These are phyloP conservation scores for Sminthurides aquaticus DNA, from an alignment of 2,888 invertebrate genomes.

Conservation along the genomic window DNA sequence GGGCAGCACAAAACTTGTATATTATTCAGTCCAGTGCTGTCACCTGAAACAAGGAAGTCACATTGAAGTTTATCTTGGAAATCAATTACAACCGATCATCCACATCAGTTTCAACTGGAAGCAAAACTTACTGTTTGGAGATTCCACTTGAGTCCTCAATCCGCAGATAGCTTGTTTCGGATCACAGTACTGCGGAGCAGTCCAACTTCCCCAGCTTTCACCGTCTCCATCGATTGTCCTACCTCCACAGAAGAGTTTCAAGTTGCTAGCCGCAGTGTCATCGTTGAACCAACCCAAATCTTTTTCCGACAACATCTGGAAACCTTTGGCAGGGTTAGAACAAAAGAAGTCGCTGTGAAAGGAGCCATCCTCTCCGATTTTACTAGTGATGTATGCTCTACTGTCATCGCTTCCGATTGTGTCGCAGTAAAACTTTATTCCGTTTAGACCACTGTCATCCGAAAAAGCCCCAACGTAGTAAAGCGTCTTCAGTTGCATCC, in stretches of 20 bases:
- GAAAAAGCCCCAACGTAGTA: slow-evolving; percentile 26
- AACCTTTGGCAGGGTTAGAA: slow-evolving; percentile 32
- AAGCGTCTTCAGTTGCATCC: slow-evolving; percentile 34
- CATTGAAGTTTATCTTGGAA: too few relatives aligned
- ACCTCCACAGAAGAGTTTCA: slow-evolving; percentile 26
- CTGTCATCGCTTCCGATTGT: slow-evolving; percentile 11
- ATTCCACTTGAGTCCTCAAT: slow-evolving; percentile 33
- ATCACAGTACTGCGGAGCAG: slow-evolving; percentile 26
- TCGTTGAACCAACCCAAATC: slow-evolving; percentile 27
- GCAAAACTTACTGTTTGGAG: slow-evolving; percentile 19
- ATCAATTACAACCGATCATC: background rate
- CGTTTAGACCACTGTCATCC: slow-evolving; percentile 37
- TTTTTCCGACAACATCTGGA: slow-evolving; percentile 35
- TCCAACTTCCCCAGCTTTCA: slow-evolving; percentile 32
- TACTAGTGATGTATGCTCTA: slow-evolving; percentile 9
- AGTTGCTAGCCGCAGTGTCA: slow-evolving; percentile 36
- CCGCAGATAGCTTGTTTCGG: slow-evolving; percentile 32
- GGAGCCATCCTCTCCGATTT: slow-evolving; percentile 23
- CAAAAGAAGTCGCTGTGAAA: slow-evolving; percentile 29
- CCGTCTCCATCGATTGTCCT: slow-evolving; percentile 29
- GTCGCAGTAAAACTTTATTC: slow-evolving; percentile 34
- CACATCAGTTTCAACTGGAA: too few relatives aligned
- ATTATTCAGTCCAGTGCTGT: slow-evolving; percentile 34
- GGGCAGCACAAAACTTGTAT: slow-evolving; percentile 34
- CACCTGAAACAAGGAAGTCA: slow-evolving; percentile 20